phyloP scores from a whole-genome alignment of 1,140 invertebrate species.

The Lepidurus apus region DNA sequence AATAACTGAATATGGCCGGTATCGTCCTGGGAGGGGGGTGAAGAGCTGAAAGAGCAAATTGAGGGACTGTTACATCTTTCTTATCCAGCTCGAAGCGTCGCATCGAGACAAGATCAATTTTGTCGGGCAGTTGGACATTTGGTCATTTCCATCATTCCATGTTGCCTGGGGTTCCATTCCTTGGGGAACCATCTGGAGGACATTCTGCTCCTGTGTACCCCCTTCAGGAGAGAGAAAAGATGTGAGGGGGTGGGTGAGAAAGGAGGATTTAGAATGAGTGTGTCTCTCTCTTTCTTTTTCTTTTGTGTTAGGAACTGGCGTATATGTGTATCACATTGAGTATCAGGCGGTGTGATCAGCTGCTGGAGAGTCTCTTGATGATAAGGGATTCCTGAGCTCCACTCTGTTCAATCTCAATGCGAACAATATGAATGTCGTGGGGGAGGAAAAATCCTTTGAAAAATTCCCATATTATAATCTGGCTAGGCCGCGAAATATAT shows the following conservation, averaged over 20 bases:
- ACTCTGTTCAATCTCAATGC: too few relatives aligned
- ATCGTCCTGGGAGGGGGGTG: neutral
- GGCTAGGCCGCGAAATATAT: too few relatives aligned
- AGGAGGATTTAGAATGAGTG: neutral
- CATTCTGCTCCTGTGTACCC: neutral
- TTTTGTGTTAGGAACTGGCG: slow-evolving; percentile 10
- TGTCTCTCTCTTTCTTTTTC: neutral
- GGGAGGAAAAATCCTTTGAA: too few relatives aligned
- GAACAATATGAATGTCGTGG: too few relatives aligned
- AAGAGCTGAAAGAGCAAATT: neutral
- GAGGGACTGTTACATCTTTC: slow-evolving; percentile 2
- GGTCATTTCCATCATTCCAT: slow-evolving; percentile 11
- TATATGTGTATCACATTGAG: slow-evolving; percentile 11
- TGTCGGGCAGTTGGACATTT: slow-evolving; percentile 18
- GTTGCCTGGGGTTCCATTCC: neutral
- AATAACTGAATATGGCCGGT: neutral
- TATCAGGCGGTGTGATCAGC: slow-evolving; percentile 20
- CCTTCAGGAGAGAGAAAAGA: neutral
- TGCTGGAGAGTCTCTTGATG: slow-evolving; percentile 18
- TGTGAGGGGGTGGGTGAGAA: neutral
- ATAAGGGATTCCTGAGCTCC: neutral
- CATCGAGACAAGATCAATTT: slow-evolving; percentile 17
- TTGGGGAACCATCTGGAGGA: slow-evolving; percentile 14
- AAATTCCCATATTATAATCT: too few relatives aligned
- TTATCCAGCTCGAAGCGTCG: neutral